Evolutionary conservation across 2,797 vertebrate genomes (phyloP), one percentile per base, ranked within the genome.

Genomic region (Orestias chungarensis): DNA sequence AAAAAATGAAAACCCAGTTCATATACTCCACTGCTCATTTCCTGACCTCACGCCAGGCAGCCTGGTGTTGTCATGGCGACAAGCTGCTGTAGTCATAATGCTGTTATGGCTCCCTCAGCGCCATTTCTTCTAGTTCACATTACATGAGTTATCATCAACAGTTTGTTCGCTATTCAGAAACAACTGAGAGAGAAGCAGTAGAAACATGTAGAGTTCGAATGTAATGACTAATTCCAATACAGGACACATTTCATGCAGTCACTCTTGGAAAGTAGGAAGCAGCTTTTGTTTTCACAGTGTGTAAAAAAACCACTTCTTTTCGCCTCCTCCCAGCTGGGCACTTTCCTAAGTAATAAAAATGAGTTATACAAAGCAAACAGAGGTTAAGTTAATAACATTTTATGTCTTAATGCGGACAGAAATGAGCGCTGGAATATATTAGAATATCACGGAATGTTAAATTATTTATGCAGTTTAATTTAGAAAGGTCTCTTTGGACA

Each of bases 1-100:
- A 82, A 86, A 83, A 76, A 50, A 40, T 81, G 82, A 83, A 74
- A 47, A 46, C 17, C 62, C 4, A 49, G 40, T 12, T 49, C 54
- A 1, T 62, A n/a, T 40, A n/a, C 40, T 27, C 27, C 40, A 8
- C 68, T 35, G 70, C 66, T 80, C 54, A 86, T 89, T 77, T 79
- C 75, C 66, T 72, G 54, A 67, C 64, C 50, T 70, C 12, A 70
- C 66, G 68, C 68, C 69, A 72, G 78, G 65, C 77, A 67, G 78
- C 75, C 77, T 52, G 50, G 70, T 61, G 93, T 95, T 91, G 87
- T 81, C 90, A 93, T 91, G 74, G 93, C 86, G 93, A 94, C 91
- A 81, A 70, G 77, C 75, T 54, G 71, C 73, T 42, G 76, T 18
- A 71, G 70, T 81, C 64, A 6, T 57, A 70, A 73, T 64, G 76